Evolutionary conservation across 2,888 invertebrate genomes (phyloP), one percentile per base, ranked within the genome.

Genomic region (Colostygia pectinataria): DNA sequence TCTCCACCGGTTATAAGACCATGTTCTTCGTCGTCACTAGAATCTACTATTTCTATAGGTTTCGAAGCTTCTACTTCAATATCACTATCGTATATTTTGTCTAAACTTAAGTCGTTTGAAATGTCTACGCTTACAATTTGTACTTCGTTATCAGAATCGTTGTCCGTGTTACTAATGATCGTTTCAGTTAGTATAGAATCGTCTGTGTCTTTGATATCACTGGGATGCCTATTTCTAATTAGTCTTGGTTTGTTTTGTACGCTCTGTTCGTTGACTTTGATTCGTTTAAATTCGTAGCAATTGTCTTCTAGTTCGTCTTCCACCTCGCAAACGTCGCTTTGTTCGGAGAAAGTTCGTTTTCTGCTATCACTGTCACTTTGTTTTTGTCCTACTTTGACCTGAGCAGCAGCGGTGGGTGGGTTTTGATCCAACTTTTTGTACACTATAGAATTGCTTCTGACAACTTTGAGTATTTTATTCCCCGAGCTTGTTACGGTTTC

Each of bases 391-490:
- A 62, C 39, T 66, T 75, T 84, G 2, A 61, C 39, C 3, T 68
- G 74, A 34, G 45, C 63, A 0, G 72, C 43, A 0, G 63, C 64
- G 0, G 71, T 55, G 0, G 77, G 66, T 0, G 71, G 61, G 25
- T 65, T 74, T 1, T 70, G 65, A 31, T 86, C 85, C 1, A 89
- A 54, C 55, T 89, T 85, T 57, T 83, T 89, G 45, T 90, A 90
- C 15, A 90, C 85, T 43, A 90, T 76, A 1, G 89, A 89, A 48
- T 89, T 90, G 57, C 81, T 90, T 38, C 89, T 67, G 8, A 90
- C 87, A 2, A 90, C 77, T 74, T 90, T 90, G 6, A 90, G 79
- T 14, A 90, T 83, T 66, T 90, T 90, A 53, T 87, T 85, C 2
- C 88, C 87, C 0, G 83, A 73, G 0, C 87, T 80, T 0, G 87